These are phyloP conservation scores for Callyntrura sp. DNA, from an alignment of 2,888 invertebrate species.

Conservation along the genomic window DNA sequence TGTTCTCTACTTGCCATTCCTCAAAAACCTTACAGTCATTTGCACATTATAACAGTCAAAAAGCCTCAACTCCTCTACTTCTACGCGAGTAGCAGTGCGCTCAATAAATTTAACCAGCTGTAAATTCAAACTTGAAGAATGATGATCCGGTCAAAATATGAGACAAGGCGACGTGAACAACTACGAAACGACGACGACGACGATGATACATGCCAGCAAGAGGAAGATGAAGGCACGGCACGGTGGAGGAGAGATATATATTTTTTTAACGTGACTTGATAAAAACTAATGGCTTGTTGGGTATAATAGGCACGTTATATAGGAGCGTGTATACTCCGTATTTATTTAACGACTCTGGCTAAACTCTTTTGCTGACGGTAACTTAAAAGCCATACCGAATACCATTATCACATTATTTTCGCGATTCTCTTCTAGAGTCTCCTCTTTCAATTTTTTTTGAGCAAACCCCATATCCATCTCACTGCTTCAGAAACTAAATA, in stretches of 20 bases:
- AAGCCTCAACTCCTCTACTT: slow-evolving; percentile 26
- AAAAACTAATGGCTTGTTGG: slow-evolving; percentile 57
- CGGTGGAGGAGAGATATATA: not conserved
- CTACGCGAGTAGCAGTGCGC: too few species aligned
- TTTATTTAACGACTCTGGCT: slow-evolving; percentile 27
- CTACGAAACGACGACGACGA: too few species aligned
- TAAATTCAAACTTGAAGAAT: slow-evolving; percentile 30
- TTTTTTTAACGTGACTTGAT: slow-evolving; percentile 55
- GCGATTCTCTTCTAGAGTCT: not conserved
- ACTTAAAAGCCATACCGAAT: not conserved
- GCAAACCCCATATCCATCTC: not conserved
- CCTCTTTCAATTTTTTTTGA: slow-evolving; percentile 7
- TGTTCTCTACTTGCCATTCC: not conserved
- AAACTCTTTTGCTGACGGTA: not conserved
- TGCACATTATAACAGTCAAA: slow-evolving; percentile 66
- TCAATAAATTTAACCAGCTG: slow-evolving; percentile 29
- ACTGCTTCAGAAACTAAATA: not conserved
- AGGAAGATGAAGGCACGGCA: slow-evolving; percentile 28
- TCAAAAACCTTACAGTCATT: slow-evolving; percentile 25
- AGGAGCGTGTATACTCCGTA: not conserved
- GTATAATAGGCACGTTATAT: not conserved
- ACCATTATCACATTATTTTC: not conserved
- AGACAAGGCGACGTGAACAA: not conserved
- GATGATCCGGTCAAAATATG: slow-evolving; percentile 19
- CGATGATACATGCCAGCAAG: too few species aligned